Percentiles rank a stretch among this genome's conserved stretches.
These are phyloP conservation scores for Octonoba sinensis DNA, from an alignment of 2,888 invertebrate species.

Conservation along the genomic window DNA sequence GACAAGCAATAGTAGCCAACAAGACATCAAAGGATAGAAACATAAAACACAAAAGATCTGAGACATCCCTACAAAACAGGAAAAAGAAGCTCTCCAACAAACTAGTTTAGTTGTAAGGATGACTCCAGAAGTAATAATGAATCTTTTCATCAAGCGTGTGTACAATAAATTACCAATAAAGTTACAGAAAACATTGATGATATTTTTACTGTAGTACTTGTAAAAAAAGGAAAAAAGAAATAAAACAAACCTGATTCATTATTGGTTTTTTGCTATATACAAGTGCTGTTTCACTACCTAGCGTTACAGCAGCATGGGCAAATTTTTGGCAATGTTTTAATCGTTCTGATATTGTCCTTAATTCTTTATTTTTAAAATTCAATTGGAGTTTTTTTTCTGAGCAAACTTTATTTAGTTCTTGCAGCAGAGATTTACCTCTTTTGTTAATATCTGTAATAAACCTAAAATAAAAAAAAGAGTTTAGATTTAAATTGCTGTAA, in stretches of 20 bases:
- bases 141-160: too few relatives aligned
- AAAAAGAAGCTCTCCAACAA: too few relatives aligned
- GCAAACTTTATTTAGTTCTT: conserved; percentile 81
- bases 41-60: too few relatives aligned
- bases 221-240: too few relatives aligned
- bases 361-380: conserved; percentile 85
- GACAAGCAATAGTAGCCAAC: too few relatives aligned
- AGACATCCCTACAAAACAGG: too few relatives aligned
- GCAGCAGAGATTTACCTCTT: conserved; percentile 67
- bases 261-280: conserved; percentile 81
- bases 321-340: conserved; percentile 91
- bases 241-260: conserved; percentile 56
- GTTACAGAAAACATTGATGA: too few relatives aligned
- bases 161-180: too few relatives aligned
- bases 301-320: conserved; percentile 82
- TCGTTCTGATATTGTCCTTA: conserved; percentile 84
- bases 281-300: conserved; percentile 86
- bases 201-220: too few relatives aligned
- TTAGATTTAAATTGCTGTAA: background rate
- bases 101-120: too few relatives aligned
- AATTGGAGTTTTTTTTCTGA: conserved; percentile 83
- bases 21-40: too few relatives aligned
- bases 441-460: conserved; percentile 69
- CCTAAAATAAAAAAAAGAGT: conserved; percentile 38
- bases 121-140: too few relatives aligned